phyloP scores from a whole-genome alignment of 2,113 vertebrate species.

The Prietella phreatophila region DNA sequence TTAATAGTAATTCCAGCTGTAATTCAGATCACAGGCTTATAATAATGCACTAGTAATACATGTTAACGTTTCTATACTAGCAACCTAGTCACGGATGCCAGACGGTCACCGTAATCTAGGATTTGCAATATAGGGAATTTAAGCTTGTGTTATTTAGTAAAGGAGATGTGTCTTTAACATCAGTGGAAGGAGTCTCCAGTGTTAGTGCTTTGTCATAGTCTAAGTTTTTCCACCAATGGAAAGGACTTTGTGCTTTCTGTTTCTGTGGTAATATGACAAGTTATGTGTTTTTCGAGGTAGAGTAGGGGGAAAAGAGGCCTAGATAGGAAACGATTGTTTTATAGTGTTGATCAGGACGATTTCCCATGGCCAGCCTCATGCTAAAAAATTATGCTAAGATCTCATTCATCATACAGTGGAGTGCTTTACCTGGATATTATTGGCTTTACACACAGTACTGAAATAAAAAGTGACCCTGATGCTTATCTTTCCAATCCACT shows the following conservation, averaged over 20 bases:
- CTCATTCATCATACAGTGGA: background rate
- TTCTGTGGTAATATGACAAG: no score
- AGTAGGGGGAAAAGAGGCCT: background rate
- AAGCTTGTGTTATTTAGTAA: no score
- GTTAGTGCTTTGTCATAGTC: no score
- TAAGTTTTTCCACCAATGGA: no score
- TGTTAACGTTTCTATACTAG: background rate
- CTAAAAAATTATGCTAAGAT: background rate
- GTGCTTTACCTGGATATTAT: background rate
- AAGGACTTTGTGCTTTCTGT: no score
- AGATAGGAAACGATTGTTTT: background rate
- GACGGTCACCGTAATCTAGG: background rate
- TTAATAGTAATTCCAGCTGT: background rate
- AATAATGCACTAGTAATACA: background rate
- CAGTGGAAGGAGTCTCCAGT: no score
- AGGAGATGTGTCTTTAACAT: no score
- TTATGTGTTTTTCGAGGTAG: background rate
- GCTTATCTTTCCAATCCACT: background rate
- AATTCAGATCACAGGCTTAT: background rate
- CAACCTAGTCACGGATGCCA: background rate
- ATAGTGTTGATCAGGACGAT: background rate
- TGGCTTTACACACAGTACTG: background rate
- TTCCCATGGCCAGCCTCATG: background rate
- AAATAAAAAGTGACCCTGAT: background rate
- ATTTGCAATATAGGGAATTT: no score